Percentiles rank a stretch among this genome's conserved stretches.
phyloP scores from a whole-genome alignment of 2,797 vertebrate genomes.

The Taeniopygia guttata region DNA sequence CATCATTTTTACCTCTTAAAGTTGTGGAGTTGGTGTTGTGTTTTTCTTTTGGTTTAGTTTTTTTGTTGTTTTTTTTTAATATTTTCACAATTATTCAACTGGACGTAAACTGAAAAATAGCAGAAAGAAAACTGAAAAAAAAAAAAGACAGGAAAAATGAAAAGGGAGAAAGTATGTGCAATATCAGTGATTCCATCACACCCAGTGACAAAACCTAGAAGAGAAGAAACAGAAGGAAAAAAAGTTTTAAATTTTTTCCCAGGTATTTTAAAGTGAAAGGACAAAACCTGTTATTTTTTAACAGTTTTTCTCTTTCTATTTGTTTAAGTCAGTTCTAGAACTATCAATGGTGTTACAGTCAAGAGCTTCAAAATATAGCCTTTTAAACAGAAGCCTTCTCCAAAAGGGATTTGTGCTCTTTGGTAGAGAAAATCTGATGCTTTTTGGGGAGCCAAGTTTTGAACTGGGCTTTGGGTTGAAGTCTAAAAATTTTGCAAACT shows the following conservation, averaged over 20 bases:
- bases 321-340: background rate
- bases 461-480: background rate
- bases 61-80: background rate
- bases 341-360: background rate
- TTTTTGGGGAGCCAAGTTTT: background rate
- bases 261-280: background rate
- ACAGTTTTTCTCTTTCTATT: background rate
- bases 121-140: background rate
- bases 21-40: background rate
- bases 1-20: background rate
- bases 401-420: background rate
- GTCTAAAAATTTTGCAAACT: background rate
- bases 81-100: background rate
- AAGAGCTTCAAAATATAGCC: background rate
- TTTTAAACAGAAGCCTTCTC: slow-evolving; percentile 9
- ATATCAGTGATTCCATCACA: background rate
- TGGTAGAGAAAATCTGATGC: background rate
- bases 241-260: background rate
- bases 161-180: background rate
- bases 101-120: background rate
- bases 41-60: rapidly evolving
- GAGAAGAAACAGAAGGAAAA: background rate
- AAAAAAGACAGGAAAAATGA: background rate
- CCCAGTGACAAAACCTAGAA: background rate
- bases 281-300: background rate